phyloP scores from a whole-genome alignment of 1,140 invertebrate species.

The Drosophila micromelanica region DNA sequence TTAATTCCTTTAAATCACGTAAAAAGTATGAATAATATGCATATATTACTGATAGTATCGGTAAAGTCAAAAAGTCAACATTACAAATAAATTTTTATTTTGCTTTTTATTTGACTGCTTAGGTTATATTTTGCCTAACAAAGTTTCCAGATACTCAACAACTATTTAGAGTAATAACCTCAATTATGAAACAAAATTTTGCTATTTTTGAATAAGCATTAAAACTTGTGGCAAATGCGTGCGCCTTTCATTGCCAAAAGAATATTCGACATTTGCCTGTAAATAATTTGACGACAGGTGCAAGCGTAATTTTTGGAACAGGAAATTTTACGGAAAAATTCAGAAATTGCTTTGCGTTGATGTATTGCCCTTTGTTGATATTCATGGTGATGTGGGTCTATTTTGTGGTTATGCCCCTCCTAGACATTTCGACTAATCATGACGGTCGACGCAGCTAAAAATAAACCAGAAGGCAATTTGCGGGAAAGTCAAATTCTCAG shows the following conservation, averaged over 20 bases:
- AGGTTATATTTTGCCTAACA: not conserved
- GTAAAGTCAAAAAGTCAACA: too few relatives aligned
- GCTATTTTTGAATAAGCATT: conserved; percentile 20
- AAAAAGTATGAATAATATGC: too few relatives aligned
- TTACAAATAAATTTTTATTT: too few relatives aligned
- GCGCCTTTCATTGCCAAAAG: conserved; percentile 39
- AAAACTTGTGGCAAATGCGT: not conserved
- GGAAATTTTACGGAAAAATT: conserved; percentile 61
- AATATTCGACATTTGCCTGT: not conserved
- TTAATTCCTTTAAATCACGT: too few relatives aligned
- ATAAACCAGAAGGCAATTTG: conserved; percentile 27
- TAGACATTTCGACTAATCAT: conserved; percentile 62
- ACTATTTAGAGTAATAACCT: conserved; percentile 10
- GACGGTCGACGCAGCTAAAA: conserved; percentile 30
- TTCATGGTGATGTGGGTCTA: conserved; percentile 7
- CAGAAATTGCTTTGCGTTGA: conserved; percentile 5
- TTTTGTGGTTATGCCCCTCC: conserved; percentile 25
- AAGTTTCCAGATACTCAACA: not conserved
- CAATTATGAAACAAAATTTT: conserved; percentile 11
- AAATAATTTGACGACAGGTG: conserved; percentile 51
- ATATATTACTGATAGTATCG: too few relatives aligned
- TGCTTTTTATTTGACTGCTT: too few relatives aligned
- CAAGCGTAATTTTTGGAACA: conserved; percentile 53
- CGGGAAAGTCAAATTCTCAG: not conserved
- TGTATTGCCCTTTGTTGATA: conserved; percentile 4